Conservation (phyloP, 2,888 invertebrate genomes). For the Nomada goodeniana region DNA sequence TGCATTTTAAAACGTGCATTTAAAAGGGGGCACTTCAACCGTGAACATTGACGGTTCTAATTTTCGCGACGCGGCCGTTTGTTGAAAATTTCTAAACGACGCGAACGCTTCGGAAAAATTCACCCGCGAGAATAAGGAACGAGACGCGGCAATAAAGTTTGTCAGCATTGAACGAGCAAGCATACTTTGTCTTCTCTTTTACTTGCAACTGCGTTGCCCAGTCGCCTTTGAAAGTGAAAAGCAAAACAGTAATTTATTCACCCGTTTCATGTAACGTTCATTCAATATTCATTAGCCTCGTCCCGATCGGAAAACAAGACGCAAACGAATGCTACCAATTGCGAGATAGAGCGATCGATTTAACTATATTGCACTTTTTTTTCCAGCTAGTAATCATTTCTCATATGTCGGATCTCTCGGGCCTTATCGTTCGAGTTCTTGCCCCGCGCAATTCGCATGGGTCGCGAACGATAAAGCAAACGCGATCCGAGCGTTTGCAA, state of each 20-base stretch:
- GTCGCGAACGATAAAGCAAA: slow-evolving; percentile 59
- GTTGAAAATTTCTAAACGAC: too few species aligned
- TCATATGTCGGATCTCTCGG: slow-evolving; percentile 17
- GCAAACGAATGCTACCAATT: background rate
- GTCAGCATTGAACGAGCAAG: too few species aligned
- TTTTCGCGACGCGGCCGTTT: too few species aligned
- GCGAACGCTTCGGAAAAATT: background rate
- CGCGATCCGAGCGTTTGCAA: slow-evolving; percentile 41
- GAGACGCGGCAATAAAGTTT: too few species aligned
- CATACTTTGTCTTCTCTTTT: too few species aligned
- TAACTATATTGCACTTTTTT: slow-evolving; percentile 20
- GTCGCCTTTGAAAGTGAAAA: background rate
- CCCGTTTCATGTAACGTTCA: background rate
- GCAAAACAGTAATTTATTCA: background rate
- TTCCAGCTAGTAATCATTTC: slow-evolving; percentile 11
- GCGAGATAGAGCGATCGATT: slow-evolving; percentile 3
- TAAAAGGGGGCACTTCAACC: background rate
- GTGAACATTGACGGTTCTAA: too few species aligned
- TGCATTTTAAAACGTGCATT: slow-evolving; percentile 9
- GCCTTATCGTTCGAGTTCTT: slow-evolving; percentile 46
- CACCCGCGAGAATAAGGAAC: too few species aligned
- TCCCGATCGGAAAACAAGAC: background rate
- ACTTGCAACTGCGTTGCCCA: too few species aligned
- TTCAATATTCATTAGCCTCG: background rate
- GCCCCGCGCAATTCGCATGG: slow-evolving; percentile 68